Evolutionary conservation across 2,113 vertebrate genomes (phyloP).

Genomic region (Paramormyrops kingsleyae): DNA sequence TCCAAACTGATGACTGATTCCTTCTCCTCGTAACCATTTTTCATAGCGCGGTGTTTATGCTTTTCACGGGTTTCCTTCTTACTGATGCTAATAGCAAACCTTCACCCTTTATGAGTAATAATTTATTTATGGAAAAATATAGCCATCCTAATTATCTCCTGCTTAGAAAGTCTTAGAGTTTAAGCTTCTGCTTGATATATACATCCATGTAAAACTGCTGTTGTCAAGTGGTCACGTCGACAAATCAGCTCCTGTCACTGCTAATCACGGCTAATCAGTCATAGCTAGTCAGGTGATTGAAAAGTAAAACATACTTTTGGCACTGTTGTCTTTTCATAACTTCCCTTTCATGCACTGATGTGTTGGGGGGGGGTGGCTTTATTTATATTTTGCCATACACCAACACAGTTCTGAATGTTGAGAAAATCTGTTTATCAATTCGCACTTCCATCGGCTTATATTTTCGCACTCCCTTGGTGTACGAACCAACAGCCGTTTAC

Average conservation of each 20-base stretch:
- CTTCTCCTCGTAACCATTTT: background rate
- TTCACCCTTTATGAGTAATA: background rate
- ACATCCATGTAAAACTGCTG: background rate
- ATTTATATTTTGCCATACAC: background rate
- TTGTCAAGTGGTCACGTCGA: background rate
- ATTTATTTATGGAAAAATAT: background rate
- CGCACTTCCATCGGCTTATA: background rate
- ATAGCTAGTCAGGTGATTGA: background rate
- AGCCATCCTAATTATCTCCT: background rate
- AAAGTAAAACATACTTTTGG: background rate
- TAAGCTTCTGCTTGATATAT: background rate
- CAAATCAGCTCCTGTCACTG: background rate
- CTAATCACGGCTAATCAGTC: background rate
- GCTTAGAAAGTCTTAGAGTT: background rate
- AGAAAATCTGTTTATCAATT: background rate
- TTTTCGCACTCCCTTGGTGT: background rate
- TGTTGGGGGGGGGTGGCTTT: background rate
- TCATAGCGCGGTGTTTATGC: background rate
- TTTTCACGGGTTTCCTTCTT: background rate
- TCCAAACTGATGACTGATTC: background rate
- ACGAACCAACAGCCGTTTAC: background rate
- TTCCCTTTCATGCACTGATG: background rate
- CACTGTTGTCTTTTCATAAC: background rate
- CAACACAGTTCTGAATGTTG: background rate
- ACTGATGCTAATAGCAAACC: background rate